Conservation (phyloP, 1,140 invertebrate species). For the Trachymyrmex cornetzi region DNA sequence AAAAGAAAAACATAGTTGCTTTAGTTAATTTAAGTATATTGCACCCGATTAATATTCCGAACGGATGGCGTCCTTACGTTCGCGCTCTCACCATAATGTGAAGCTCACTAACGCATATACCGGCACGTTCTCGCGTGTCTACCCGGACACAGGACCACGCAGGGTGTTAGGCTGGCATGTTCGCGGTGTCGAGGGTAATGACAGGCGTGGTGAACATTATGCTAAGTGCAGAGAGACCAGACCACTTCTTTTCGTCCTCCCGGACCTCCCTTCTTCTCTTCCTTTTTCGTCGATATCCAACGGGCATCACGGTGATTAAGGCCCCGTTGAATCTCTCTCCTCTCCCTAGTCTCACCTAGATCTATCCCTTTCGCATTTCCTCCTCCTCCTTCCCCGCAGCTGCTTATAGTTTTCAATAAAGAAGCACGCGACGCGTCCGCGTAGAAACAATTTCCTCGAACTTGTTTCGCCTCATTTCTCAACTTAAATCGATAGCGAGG, state of each 20-base stretch:
- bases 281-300: slow-evolving; percentile 29
- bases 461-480: slow-evolving; percentile 47
- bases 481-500: slow-evolving; percentile 56
- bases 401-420: slow-evolving; percentile 75
- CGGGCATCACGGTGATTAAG: slow-evolving; percentile 62
- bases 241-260: slow-evolving; percentile 59
- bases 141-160: slow-evolving; percentile 54
- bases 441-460: slow-evolving; percentile 50
- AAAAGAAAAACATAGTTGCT: slow-evolving; percentile 25
- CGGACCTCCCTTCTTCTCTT: slow-evolving; percentile 12
- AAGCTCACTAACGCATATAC: slow-evolving; percentile 46
- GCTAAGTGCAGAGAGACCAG: slow-evolving; percentile 74
- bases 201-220: slow-evolving; percentile 80
- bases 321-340: slow-evolving; percentile 11
- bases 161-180: slow-evolving; percentile 74
- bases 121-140: slow-evolving; percentile 73
- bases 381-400: too few species aligned
- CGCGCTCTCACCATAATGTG: slow-evolving; percentile 35
- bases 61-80: slow-evolving; percentile 39
- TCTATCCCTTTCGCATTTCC: not conserved
- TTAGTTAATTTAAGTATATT: slow-evolving; percentile 70
- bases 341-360: slow-evolving; percentile 4
- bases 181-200: slow-evolving; percentile 78
- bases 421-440: slow-evolving; percentile 67
- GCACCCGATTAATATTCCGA: slow-evolving; percentile 68